Evolutionary conservation across 2,113 vertebrate genomes (phyloP).

Genomic region (Myocastor coypus): DNA sequence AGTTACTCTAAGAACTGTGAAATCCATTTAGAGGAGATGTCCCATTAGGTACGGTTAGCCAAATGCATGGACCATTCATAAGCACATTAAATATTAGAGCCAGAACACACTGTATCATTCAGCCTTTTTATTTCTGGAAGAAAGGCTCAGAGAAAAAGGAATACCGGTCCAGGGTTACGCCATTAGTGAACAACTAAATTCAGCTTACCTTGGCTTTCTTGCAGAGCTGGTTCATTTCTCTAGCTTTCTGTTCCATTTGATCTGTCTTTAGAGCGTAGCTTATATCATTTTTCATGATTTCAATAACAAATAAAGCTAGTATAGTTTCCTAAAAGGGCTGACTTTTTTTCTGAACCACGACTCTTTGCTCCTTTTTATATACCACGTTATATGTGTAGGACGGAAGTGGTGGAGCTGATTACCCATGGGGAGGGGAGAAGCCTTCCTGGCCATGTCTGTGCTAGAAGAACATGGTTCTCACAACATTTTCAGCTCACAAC

Average conservation of each 20-base stretch:
- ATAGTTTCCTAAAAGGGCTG: background rate
- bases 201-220: background rate
- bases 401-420: background rate
- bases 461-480: background rate
- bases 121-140: background rate
- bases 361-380: background rate
- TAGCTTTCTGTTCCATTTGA: background rate
- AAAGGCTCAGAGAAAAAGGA: background rate
- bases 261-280: background rate
- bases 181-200: background rate
- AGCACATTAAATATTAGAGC: background rate
- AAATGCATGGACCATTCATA: background rate
- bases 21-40: background rate
- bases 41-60: background rate
- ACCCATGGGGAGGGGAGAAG: no score
- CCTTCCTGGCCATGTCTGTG: no score
- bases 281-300: background rate
- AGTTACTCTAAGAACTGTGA: background rate
- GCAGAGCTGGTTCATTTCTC: background rate
- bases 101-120: background rate
- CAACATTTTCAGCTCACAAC: background rate
- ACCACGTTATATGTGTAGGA: background rate
- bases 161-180: background rate
- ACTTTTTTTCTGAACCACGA: background rate
- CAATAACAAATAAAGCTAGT: background rate